phyloP scores from a whole-genome alignment of 2,797 vertebrate genomes.

The Platyrinchus mystaceus region DNA sequence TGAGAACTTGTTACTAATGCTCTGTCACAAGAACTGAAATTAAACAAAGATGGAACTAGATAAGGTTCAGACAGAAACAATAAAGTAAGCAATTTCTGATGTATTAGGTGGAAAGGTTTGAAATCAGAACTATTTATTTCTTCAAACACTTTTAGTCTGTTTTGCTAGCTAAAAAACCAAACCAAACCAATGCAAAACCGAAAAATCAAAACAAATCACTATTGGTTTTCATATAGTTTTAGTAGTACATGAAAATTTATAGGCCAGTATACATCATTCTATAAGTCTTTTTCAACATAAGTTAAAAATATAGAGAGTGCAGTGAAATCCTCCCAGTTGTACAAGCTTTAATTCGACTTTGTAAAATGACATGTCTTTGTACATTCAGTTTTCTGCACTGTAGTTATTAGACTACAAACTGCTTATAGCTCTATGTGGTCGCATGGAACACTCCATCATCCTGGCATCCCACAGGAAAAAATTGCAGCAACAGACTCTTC shows the following conservation, averaged over 20 bases:
- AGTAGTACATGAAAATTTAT: neutral
- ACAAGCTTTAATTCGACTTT: neutral
- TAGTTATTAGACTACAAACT: neutral
- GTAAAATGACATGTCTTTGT: neutral
- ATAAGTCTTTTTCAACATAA: neutral
- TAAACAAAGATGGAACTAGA: neutral
- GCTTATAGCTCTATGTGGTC: neutral
- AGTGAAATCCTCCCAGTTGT: neutral
- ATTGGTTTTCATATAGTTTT: neutral
- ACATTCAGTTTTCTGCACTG: neutral
- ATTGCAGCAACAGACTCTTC: neutral
- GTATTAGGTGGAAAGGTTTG: neutral
- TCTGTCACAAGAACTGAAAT: neutral
- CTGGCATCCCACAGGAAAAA: slow-evolving; percentile 13
- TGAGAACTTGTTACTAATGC: neutral
- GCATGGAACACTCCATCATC: neutral
- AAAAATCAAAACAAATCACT: neutral
- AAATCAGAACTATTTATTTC: neutral
- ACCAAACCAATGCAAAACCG: neutral
- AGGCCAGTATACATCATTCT: neutral
- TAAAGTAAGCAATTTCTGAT: neutral
- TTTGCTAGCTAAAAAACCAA: neutral
- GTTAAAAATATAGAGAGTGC: neutral
- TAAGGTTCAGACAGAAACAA: neutral
- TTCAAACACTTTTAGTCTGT: neutral